phyloP scores from a whole-genome alignment of 2,888 invertebrate genomes.

The Hyposoter dolosus region DNA sequence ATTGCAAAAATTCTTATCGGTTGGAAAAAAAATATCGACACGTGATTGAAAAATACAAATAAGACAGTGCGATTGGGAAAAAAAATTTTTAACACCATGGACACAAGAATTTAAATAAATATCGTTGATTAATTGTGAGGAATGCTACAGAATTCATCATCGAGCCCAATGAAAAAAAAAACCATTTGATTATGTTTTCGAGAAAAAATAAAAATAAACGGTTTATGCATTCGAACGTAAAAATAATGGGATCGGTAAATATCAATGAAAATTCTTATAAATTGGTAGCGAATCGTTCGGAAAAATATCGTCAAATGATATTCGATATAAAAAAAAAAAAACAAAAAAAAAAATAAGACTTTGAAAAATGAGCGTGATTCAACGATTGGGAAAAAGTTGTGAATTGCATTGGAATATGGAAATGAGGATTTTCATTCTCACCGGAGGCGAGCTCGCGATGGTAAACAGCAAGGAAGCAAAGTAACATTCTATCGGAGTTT shows the following conservation, averaged over 20 bases:
- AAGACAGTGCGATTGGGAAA: neutral
- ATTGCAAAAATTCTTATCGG: neutral
- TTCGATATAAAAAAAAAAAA: neutral
- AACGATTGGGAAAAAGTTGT: neutral
- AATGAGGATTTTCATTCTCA: constrained; percentile 10
- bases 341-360: neutral
- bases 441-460: constrained; percentile 1
- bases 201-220: neutral
- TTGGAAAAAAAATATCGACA: neutral
- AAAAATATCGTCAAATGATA: neutral
- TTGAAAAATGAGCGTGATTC: neutral
- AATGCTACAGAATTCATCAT: neutral
- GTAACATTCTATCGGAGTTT: constrained; percentile 26
- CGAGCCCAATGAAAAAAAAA: neutral
- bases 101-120: too few relatives aligned
- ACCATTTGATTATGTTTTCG: too few relatives aligned
- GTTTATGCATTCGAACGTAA: neutral
- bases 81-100: too few relatives aligned
- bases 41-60: neutral
- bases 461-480: constrained; percentile 31
- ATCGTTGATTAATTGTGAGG: neutral
- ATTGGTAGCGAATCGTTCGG: neutral
- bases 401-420: constrained; percentile 15
- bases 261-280: neutral
- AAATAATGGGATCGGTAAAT: neutral